Evolutionary conservation across 1,140 invertebrate genomes (phyloP), one percentile per base, ranked within the genome.

Genomic region (Pachyrhynchus sulphureomaculatus): DNA sequence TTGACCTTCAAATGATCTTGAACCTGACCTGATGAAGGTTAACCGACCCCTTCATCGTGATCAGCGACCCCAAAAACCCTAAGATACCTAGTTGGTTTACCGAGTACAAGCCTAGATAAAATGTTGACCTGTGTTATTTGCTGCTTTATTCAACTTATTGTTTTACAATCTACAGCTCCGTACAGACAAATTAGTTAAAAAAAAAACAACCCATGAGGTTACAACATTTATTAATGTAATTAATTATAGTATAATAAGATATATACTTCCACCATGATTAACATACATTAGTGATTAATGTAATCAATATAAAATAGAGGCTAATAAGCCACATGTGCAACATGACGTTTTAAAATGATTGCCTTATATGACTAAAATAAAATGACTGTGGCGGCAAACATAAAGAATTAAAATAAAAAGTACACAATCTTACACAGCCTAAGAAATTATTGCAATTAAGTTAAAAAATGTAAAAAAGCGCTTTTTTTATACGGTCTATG

Each of bases 241-340:
- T 44, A 15, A 49, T 60, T 24, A 48, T 18, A 48, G 23, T 60
- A 42, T 60, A 49, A 32, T 15, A 48, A 44, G 44, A 53, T 51
- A 23, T 49, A 53, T 61, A 61, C 58, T 61, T 54, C 58, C 58
- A 61, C 58, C 58, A 55, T 26, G 51, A 71, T 68, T 73, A 76
- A 72, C 68, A 72, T 75, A 76, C 73, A 73, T 67, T 72, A 70
- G 69, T 72, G 75, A 76, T 76, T 76, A 76, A 76, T 76, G 71
- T 76, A 76, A 76, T 76, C 75, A 76, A 70, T 76, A 75, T 71
- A 72, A 72, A 70, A 61, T 68, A 70, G 63, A 66, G 67, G 15
- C 15, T 55, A 55, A 75, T 69, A 68, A 69, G 73, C 68, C 68
- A 74, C 74, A 75, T 75, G 74, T 75, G 74, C 74, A 75, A 75